These are phyloP conservation scores for Psittacula echo DNA, from an alignment of 2,797 vertebrate genomes.

Conservation along the genomic window DNA sequence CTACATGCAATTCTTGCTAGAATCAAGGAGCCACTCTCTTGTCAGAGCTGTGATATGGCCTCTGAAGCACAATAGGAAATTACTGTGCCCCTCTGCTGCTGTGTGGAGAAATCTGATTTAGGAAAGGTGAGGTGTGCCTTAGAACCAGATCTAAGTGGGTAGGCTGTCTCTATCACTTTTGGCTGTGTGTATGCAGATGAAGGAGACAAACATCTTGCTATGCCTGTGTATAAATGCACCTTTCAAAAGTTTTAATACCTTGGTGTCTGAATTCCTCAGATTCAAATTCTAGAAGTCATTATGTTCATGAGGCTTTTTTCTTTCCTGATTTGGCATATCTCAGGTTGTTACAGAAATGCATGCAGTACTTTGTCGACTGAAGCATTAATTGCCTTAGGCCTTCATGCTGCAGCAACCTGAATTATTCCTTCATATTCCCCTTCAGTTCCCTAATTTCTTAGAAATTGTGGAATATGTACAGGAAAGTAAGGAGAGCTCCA, in stretches of 20 bases:
- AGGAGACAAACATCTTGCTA: background rate
- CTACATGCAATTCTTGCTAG: background rate
- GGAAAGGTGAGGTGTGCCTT: background rate
- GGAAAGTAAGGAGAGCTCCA: background rate
- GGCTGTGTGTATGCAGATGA: background rate
- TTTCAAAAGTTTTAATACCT: background rate
- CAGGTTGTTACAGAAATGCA: conserved; percentile 28
- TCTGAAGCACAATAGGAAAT: background rate
- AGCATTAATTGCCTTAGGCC: conserved; percentile 46
- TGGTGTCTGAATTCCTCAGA: background rate
- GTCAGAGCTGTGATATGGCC: background rate
- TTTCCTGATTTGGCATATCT: conserved; percentile 27
- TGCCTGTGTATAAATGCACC: background rate
- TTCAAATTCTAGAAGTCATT: conserved; percentile 28
- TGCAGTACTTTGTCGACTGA: background rate
- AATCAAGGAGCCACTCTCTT: background rate
- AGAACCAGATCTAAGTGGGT: background rate
- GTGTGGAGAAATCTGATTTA: background rate
- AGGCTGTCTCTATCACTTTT: background rate
- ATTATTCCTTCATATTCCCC: conserved; percentile 3
- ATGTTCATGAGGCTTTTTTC: background rate
- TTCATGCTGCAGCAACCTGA: background rate
- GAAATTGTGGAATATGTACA: background rate
- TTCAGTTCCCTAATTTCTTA: background rate
- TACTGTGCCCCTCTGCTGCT: background rate